Conservation (phyloP, 2,888 invertebrate genomes). For the Entomobrya multifasciata region DNA sequence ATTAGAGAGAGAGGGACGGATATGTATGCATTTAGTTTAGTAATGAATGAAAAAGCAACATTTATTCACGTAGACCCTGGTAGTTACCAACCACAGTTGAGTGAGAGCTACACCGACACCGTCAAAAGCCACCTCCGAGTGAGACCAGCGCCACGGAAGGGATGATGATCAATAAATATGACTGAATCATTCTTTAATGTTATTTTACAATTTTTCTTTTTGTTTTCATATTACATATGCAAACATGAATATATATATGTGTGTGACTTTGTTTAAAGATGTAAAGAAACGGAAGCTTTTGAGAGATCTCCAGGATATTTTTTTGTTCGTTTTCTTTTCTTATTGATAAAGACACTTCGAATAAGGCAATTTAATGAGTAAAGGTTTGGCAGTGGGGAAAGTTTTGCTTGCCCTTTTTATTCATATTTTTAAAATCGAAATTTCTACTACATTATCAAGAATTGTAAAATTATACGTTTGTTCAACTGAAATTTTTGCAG, state of each 20-base stretch:
- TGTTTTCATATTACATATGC: constrained; percentile 29
- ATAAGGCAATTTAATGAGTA: too few relatives aligned
- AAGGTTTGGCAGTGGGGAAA: too few relatives aligned
- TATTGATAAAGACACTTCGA: too few relatives aligned
- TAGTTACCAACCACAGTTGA: constrained; percentile 36
- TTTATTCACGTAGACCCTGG: constrained; percentile 66
- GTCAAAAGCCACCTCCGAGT: constrained; percentile 67
- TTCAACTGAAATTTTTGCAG: too few relatives aligned
- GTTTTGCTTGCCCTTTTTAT: too few relatives aligned
- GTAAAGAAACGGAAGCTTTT: constrained; percentile 60
- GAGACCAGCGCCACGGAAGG: constrained; percentile 60
- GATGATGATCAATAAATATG: constrained; percentile 71
- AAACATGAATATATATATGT: background rate
- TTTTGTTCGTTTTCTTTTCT: too few relatives aligned
- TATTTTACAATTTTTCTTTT: constrained; percentile 61
- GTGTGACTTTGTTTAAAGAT: too few relatives aligned
- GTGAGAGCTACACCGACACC: constrained; percentile 65
- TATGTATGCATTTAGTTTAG: background rate
- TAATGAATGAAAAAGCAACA: constrained; percentile 38
- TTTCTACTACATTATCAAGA: too few relatives aligned
- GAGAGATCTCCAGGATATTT: constrained; percentile 26
- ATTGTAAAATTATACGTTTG: too few relatives aligned
- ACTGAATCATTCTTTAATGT: constrained; percentile 52
- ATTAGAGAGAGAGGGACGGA: background rate
- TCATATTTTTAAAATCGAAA: too few relatives aligned